phyloP scores from a whole-genome alignment of 2,113 vertebrate species.

The Grallaria varia region DNA sequence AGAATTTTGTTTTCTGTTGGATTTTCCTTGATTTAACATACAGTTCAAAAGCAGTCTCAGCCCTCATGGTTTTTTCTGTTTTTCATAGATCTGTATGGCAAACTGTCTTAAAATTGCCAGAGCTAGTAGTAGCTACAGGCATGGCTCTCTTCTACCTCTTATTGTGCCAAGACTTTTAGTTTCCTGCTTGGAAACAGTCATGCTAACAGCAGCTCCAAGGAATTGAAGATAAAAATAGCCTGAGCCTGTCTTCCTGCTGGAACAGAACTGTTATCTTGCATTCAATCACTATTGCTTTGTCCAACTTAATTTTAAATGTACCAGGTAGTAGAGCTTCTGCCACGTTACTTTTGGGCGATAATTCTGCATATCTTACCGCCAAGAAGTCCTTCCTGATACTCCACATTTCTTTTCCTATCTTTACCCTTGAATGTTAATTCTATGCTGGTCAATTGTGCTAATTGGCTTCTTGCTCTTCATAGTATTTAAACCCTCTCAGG shows the following conservation, averaged over 20 bases:
- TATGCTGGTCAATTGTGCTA: background rate
- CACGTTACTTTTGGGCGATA: background rate
- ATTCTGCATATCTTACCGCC: background rate
- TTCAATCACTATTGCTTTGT: background rate
- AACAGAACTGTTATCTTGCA: background rate
- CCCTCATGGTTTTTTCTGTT: background rate
- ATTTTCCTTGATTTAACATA: background rate
- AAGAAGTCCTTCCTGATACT: background rate
- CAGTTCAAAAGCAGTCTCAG: background rate
- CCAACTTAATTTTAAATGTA: background rate
- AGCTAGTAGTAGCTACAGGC: background rate
- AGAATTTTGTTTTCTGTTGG: background rate
- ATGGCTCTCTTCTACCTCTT: background rate
- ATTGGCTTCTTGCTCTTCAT: background rate
- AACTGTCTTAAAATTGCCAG: background rate
- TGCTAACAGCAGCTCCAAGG: background rate
- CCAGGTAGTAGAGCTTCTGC: background rate
- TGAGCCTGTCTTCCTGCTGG: background rate
- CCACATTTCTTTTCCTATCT: background rate
- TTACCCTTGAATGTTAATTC: background rate
- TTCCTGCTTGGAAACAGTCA: background rate
- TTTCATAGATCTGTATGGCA: background rate
- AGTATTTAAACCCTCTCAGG: background rate
- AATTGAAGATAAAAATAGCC: background rate
- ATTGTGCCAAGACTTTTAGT: background rate